Conservation (phyloP, 2,888 invertebrate genomes). For the Penaeus monodon region DNA sequence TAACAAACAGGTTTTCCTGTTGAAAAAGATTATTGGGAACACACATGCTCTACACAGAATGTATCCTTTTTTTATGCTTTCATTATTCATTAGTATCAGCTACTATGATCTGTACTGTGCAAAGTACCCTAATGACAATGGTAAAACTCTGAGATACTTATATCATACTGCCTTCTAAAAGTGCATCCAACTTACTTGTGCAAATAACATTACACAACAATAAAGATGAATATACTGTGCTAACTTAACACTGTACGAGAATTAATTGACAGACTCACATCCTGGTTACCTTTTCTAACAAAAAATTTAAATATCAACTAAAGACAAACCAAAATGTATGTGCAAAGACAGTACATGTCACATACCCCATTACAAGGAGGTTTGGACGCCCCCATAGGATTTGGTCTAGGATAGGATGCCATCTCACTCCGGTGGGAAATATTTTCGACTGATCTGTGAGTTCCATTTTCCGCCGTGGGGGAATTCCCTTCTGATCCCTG, state of each 20-base stretch:
- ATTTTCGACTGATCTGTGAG: slow-evolving; percentile 35
- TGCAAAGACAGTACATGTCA: not conserved
- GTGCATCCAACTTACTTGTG: no score
- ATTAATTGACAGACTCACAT: not conserved
- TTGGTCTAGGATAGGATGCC: slow-evolving; percentile 14
- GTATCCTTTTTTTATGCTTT: no score
- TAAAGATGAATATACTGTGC: not conserved
- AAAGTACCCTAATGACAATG: no score
- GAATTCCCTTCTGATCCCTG: slow-evolving; percentile 38
- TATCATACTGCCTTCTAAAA: no score
- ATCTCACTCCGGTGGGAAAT: slow-evolving; percentile 26
- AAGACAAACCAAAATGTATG: not conserved
- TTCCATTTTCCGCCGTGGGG: slow-evolving; percentile 39
- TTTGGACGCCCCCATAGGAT: slow-evolving; percentile 38
- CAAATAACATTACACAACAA: no score
- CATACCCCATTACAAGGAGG: slow-evolving; percentile 26
- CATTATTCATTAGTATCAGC: no score
- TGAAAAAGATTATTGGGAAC: no score
- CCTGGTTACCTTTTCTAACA: not conserved
- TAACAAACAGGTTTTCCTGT: no score
- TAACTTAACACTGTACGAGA: not conserved
- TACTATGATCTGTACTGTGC: no score
- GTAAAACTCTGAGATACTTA: no score
- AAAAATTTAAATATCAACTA: not conserved
- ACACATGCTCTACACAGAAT: no score